Evolutionary conservation across 2,888 invertebrate species (phyloP).

Genomic region (Chrysolina oricalcia): DNA sequence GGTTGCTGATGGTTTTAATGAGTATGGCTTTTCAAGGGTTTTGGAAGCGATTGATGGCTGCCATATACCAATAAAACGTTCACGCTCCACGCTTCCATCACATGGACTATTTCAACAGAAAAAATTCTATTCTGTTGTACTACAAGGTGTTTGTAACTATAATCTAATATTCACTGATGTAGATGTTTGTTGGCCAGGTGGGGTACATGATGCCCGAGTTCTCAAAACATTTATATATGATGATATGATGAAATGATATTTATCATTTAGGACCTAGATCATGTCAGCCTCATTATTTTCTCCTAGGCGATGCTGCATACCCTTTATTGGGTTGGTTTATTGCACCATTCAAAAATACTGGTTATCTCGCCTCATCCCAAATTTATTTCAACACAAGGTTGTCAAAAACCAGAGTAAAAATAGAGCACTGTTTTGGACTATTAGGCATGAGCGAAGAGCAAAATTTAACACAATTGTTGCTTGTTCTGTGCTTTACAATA

Average conservation of each 20-base stretch:
- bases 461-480: constrained; percentile 4
- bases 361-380: not conserved
- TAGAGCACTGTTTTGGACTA: not conserved
- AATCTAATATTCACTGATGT: constrained; percentile 7
- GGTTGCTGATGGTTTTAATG: too few species aligned
- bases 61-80: constrained; percentile 14
- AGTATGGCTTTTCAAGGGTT: too few species aligned
- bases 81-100: not conserved
- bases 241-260: too few species aligned
- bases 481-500: not conserved
- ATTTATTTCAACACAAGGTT: not conserved
- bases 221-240: constrained; percentile 5
- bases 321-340: not conserved
- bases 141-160: too few species aligned
- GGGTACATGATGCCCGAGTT: constrained; percentile 8
- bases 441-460: constrained; percentile 6
- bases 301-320: constrained; percentile 4
- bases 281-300: too few species aligned
- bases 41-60: constrained; percentile 1
- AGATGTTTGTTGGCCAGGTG: constrained; percentile 16
- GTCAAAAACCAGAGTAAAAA: too few species aligned
- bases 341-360: too few species aligned
- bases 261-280: constrained; percentile 8
- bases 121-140: too few species aligned
- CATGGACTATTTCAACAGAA: constrained; percentile 8